Percentiles rank a stretch among this genome's conserved stretches.
phyloP scores from a whole-genome alignment of 2,888 invertebrate genomes.

The Junonia oenone region DNA sequence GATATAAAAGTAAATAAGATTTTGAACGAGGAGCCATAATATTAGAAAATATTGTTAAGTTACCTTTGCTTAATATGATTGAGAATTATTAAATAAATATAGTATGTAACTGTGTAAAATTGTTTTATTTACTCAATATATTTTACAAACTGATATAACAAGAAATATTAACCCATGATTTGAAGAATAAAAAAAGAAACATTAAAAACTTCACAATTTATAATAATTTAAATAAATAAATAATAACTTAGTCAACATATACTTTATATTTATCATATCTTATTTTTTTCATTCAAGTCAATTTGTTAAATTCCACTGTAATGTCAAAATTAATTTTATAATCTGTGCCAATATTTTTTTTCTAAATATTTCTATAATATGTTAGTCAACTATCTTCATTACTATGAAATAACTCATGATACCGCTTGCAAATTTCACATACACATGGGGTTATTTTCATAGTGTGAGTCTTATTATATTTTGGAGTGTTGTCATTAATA shows the following conservation, averaged over 20 bases:
- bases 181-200: not conserved
- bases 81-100: constrained; percentile 36
- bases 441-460: constrained; percentile 45
- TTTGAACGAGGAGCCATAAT: constrained; percentile 58
- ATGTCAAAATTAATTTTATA: constrained; percentile 24
- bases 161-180: constrained; percentile 1
- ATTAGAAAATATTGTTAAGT: constrained; percentile 57
- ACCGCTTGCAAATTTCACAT: constrained; percentile 64
- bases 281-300: not conserved
- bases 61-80: constrained; percentile 53
- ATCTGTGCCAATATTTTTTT: not conserved
- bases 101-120: constrained; percentile 39
- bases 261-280: not conserved
- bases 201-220: constrained; percentile 4
- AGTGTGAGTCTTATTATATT: constrained; percentile 20
- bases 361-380: constrained; percentile 22
- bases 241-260: not conserved
- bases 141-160: constrained; percentile 18
- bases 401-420: constrained; percentile 62
- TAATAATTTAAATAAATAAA: not conserved
- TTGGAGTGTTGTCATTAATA: constrained; percentile 14
- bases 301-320: not conserved
- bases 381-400: constrained; percentile 21
- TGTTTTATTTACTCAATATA: constrained; percentile 47
- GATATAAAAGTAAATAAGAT: constrained; percentile 6